Base-by-base conservation (phyloP, 2,888 invertebrate species). In the Abrostola tripartita region DNA sequence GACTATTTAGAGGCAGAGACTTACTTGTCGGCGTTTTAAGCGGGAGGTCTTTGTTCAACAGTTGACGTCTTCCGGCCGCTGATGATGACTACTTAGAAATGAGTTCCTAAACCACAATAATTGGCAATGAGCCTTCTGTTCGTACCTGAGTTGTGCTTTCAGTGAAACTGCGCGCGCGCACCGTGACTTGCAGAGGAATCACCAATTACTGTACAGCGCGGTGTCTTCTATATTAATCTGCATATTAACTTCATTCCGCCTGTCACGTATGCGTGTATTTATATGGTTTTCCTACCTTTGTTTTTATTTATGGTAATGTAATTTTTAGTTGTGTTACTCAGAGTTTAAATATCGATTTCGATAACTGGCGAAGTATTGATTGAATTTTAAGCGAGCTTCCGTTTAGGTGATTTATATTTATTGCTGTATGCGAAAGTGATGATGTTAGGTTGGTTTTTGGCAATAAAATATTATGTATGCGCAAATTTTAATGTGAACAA, bases 121-220 rank as follows among this genome's bases (percentile, higher is more conserved):
- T 47, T 24, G 4, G 5, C 24, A 5, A 5, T 71, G n/a, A 36
- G 7, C 11, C 72, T 73, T 76, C 76, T 76, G 61, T 6, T 7
- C 2, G 4, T 55, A 10, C 8, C 9, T 59, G n/a, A 11, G 9
- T 8, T n/a, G 5, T 72, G 62, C 60, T 50, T 50, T 8, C 53
- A 82, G 86, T 84, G 83, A 85, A 85, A 88, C 84, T 82, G 85
- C 88, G 87, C 81, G 51, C 63, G 73, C 85, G 85, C 90, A 85
- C 72, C 92, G 90, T 91, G 92, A 91, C 90, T 88, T 88, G 92
- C 83, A 88, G 84, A 71, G 88, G 85, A 92, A 93, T 92, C 72
- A 87, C 81, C 84, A 78, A 90, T 93, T 92, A 92, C 73, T 72
- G 61, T 68, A 54, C 12, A 60, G 52, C 38, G 68, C 53, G 47